Percentiles rank a stretch among this genome's conserved stretches.
phyloP scores from a whole-genome alignment of 1,140 invertebrate species.

The Drosophila mayri region DNA sequence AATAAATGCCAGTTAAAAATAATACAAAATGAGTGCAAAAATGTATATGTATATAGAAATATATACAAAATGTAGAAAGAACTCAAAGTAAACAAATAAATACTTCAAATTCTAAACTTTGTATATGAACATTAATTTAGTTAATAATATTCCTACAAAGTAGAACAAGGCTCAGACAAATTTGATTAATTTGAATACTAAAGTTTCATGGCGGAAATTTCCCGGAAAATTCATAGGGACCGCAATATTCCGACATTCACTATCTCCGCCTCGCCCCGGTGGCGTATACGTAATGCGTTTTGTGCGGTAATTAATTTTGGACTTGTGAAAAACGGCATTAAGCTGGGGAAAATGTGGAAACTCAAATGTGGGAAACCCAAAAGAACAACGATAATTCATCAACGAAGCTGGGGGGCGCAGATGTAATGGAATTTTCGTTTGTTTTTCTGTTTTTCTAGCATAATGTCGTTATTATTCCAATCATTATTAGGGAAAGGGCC shows the following conservation, averaged over 20 bases:
- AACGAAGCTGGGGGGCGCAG: conserved; percentile 21
- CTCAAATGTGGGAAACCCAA: not conserved
- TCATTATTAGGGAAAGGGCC: conserved; percentile 35
- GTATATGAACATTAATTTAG: not conserved
- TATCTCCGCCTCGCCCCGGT: not conserved
- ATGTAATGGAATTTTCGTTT: conserved; percentile 54
- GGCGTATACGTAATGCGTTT: conserved; percentile 43
- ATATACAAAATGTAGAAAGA: not conserved
- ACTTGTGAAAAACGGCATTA: conserved; percentile 30
- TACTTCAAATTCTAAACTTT: too few species aligned
- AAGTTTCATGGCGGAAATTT: not conserved
- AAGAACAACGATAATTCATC: conserved; percentile 54
- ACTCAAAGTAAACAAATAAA: not conserved
- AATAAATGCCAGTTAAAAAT: not conserved
- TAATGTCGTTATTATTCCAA: conserved; percentile 43
- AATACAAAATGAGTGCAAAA: too few species aligned
- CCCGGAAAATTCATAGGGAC: not conserved
- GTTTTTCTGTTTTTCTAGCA: not conserved
- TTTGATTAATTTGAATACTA: not conserved
- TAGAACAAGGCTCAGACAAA: not conserved
- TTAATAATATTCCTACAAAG: not conserved
- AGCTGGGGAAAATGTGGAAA: conserved; percentile 1
- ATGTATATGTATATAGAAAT: too few species aligned
- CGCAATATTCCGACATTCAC: not conserved
- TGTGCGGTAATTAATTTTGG: conserved; percentile 57